Evolutionary conservation across 2,797 vertebrate species (phyloP), one percentile per base, ranked within the genome.

Genomic region (Pangasius macronema): DNA sequence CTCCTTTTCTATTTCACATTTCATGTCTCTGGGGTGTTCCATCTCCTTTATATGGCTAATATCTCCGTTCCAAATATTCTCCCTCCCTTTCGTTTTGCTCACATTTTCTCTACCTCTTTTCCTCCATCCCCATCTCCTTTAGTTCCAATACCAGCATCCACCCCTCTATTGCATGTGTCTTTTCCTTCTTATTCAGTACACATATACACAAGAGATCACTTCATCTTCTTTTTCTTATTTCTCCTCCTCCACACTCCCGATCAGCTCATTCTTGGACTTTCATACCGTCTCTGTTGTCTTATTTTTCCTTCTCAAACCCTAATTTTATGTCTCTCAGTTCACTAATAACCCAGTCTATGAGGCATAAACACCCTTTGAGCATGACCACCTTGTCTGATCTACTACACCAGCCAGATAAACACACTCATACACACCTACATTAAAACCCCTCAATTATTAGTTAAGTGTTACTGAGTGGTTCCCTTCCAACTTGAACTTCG

Each of bases 401-500:
- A 46, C 63, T 68, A 83, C 81, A 82, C 42, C 59, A 82, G 10
- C 14, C 61, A 82, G 61, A 82, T n/a, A 82, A 42, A 82, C 79
- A 61, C 79, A 59, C 82, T 55, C 39, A 49, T 39, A 77, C 63
- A 86, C 36, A 86, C 72, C 55, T 84, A 83, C 85, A 80, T 77
- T 46, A 86, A 79, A 83, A 68, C 16, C 87, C 36, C 87, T 83
- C 53, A 33, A 70, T 83, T 83, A 83, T 77, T 79, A 83, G 84
- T 86, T 86, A 88, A 88, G 83, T 88, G 84, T 82, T 75, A 88
- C 79, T 77, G 55, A 86, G 88, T 84, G 85, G 86, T 61, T 51
- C 75, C 85, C 36, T 68, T 36, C 16, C 1, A 87, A 77, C 85
- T 81, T 81, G 80, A 86, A 77, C 77, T 65, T 61, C 72, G 33